These are phyloP conservation scores for Homalodisca vitripennis DNA, from an alignment of 1,140 invertebrate species.

Conservation along the genomic window DNA sequence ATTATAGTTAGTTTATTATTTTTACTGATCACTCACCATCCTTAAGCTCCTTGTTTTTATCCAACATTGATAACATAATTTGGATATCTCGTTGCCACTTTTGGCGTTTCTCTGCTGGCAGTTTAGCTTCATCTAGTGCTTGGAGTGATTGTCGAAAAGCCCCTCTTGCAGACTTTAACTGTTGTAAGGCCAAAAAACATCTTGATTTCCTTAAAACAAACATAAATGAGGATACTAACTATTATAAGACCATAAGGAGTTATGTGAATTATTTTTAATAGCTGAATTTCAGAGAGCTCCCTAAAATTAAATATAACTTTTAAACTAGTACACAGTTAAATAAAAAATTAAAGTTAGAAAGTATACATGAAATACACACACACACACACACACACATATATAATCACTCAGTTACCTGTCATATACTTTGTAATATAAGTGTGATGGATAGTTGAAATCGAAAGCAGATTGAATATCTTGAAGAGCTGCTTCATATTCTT, in stretches of 20 bases:
- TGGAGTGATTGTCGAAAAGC: constrained; percentile 64
- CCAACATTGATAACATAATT: constrained; percentile 68
- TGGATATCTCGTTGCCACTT: constrained; percentile 67
- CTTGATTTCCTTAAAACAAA: constrained; percentile 62
- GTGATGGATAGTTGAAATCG: constrained; percentile 67
- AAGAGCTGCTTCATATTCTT: constrained; percentile 63
- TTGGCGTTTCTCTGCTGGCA: constrained; percentile 62
- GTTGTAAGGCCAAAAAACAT: constrained; percentile 71
- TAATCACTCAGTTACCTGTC: constrained; percentile 56
- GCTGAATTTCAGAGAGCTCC: background rate
- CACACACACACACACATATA: background rate
- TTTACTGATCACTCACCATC: constrained; percentile 39
- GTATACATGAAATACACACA: background rate
- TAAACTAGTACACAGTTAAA: background rate
- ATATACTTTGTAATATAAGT: constrained; percentile 72
- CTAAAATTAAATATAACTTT: background rate
- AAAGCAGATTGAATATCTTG: constrained; percentile 71
- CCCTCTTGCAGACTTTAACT: constrained; percentile 63
- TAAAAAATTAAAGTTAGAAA: background rate
- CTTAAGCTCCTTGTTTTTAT: constrained; percentile 45
- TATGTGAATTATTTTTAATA: no score
- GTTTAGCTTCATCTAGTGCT: constrained; percentile 60
- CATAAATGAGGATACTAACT: no score
- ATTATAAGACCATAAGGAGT: no score
- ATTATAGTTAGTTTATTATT: background rate